A percentile compares a stretch with the other conserved stretches of the same genome.
These are phyloP conservation scores for Catharus minimus DNA, from an alignment of 2,113 vertebrate genomes.

Conservation along the genomic window DNA sequence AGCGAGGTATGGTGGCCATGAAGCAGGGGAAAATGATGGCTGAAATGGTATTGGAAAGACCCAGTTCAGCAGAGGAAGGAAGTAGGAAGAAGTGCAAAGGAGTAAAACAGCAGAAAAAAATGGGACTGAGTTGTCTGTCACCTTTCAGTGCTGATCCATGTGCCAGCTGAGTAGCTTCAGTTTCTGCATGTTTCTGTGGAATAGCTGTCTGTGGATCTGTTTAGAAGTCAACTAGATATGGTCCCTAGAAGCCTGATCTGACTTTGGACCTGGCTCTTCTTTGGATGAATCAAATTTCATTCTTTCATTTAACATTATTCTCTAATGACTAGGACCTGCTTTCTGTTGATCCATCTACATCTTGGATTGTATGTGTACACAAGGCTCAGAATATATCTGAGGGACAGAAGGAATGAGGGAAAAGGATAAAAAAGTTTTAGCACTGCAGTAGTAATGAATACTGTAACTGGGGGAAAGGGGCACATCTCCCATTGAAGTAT, in stretches of 20 bases:
- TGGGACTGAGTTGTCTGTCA: neutral
- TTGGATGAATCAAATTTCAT: neutral
- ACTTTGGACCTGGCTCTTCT: neutral
- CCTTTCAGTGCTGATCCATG: neutral
- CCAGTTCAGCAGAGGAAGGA: neutral
- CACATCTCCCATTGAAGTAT: neutral
- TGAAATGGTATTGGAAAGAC: neutral
- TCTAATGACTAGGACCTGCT: neutral
- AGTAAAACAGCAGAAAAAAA: neutral
- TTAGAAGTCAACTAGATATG: neutral
- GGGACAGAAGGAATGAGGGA: neutral
- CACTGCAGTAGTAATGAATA: neutral
- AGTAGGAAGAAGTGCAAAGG: neutral
- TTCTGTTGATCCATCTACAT: neutral
- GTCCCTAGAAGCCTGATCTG: neutral
- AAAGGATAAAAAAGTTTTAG: neutral
- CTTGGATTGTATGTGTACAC: neutral
- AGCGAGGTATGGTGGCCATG: rapidly evolving
- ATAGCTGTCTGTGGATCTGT: neutral
- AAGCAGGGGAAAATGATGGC: neutral
- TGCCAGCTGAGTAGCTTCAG: neutral
- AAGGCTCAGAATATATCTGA: neutral
- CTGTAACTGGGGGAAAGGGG: neutral
- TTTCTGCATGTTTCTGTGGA: neutral
- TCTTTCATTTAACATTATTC: neutral